A percentile compares a stretch with the other conserved stretches of the same genome.
These are phyloP conservation scores for Drosophila eugracilis DNA, from an alignment of 1,140 invertebrate species.

Conservation along the genomic window DNA sequence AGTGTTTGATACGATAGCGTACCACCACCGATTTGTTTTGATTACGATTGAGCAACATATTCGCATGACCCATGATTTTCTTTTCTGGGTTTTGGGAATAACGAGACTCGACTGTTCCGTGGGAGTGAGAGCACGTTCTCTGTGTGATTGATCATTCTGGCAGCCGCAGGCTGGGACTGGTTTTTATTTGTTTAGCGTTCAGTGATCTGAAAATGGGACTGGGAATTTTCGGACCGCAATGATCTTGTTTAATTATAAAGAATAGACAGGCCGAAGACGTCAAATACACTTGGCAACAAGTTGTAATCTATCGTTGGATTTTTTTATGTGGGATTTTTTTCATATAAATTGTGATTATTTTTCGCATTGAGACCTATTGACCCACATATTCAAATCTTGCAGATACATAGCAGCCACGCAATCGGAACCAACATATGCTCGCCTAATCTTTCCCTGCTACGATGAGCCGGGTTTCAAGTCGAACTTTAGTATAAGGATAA, in stretches of 20 bases:
- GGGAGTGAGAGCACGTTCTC: slow-evolving; percentile 23
- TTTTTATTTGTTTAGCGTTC: slow-evolving; percentile 27
- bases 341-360: not conserved
- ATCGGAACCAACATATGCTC: slow-evolving; percentile 92
- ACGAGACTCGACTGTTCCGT: slow-evolving; percentile 7
- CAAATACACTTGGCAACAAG: slow-evolving; percentile 18
- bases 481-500: slow-evolving; percentile 88
- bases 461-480: slow-evolving; percentile 95
- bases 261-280: not conserved
- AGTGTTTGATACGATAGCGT: not conserved
- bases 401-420: slow-evolving; percentile 92
- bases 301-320: too few species aligned
- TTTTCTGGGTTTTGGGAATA: not conserved
- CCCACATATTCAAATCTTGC: not conserved
- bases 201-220: slow-evolving; percentile 32
- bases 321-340: too few species aligned
- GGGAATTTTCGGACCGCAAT: slow-evolving; percentile 15
- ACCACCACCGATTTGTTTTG: slow-evolving; percentile 17
- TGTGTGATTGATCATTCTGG: slow-evolving; percentile 36
- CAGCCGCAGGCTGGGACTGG: slow-evolving; percentile 45
- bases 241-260: slow-evolving; percentile 14
- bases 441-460: slow-evolving; percentile 94
- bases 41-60: slow-evolving; percentile 20
- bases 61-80: slow-evolving; percentile 18
- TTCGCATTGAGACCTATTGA: not conserved